Base-by-base conservation (phyloP, 2,797 vertebrate species). In the Sebastes kiyomatsui region DNA sequence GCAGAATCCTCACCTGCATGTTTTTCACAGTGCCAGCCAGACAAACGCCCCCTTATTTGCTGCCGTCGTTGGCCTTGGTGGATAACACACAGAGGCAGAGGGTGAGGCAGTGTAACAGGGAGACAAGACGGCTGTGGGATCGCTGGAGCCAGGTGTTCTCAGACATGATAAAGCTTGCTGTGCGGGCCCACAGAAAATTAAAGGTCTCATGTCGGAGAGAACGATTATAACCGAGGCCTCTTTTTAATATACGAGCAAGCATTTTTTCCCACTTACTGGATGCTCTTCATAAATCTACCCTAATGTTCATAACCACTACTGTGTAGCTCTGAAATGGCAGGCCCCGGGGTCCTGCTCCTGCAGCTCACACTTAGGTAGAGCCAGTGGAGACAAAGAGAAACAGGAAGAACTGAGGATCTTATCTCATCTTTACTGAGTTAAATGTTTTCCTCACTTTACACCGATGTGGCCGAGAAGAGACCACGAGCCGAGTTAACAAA, bases 121-220 rank as follows among this genome's bases (percentile, higher is more conserved):
- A 94, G 92, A 93, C 94, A 88, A 62, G 90, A 84, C 71, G 90
- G 88, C 92, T 92, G 87, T 77, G 79, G 89, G 87, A 90, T 78
- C 38, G 69, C 42, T 88, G 90, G 90, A 95, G 92, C 96, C 96
- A 96, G 96, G 95, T 96, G 96, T 96, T 95, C 82, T 84, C 91
- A 95, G 96, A 91, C 95, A 95, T 95, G 95, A 96, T 95, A 94
- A 96, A 94, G 95, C 96, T 94, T 96, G 95, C 95, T 95, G 93
- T 91, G 93, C 90, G 89, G 94, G 93, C 91, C 89, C 80, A 90
- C 88, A 84, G 88, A 93, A 96, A 96, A 96, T 96, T 94, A 96
- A 95, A 96, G 96, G 95, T 93, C 95, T 96, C 91, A 83, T 81
- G 90, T 93, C 87, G 71, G 87, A 91, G 91, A 85, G 92, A 93